phyloP scores from a whole-genome alignment of 2,888 invertebrate genomes.

The Lypha dubia region DNA sequence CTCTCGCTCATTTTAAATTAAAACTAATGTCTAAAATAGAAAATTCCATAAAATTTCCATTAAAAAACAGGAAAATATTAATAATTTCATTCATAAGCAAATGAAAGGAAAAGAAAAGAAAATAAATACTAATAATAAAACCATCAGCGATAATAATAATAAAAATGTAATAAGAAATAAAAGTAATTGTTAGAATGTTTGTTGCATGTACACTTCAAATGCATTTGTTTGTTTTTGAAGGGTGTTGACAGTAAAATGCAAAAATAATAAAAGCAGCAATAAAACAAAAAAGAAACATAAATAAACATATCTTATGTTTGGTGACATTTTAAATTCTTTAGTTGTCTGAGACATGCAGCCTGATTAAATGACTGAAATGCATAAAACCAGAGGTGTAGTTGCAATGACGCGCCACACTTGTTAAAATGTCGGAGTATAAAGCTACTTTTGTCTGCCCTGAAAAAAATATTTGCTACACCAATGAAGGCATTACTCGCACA shows the following conservation, averaged over 20 bases:
- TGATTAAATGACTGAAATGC: slow-evolving; percentile 14
- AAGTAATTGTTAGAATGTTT: slow-evolving; percentile 19
- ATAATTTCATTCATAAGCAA: slow-evolving; percentile 3
- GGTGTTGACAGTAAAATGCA: slow-evolving; percentile 61
- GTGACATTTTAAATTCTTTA: slow-evolving; percentile 57
- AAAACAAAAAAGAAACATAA: background rate
- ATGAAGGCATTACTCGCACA: background rate
- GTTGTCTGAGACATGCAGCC: slow-evolving; percentile 25
- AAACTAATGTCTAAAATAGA: background rate
- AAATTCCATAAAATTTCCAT: slow-evolving; percentile 36
- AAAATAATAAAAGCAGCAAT: slow-evolving; percentile 21
- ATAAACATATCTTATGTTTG: slow-evolving; percentile 39
- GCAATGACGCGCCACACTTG: background rate
- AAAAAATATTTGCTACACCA: background rate
- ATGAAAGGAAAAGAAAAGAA: slow-evolving; percentile 11
- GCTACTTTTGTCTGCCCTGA: background rate
- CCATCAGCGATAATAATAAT: slow-evolving; percentile 17
- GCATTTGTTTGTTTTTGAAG: slow-evolving; percentile 37
- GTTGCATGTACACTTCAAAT: slow-evolving; percentile 21
- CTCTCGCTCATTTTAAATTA: too few relatives aligned
- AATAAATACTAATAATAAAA: slow-evolving; percentile 40
- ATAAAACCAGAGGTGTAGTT: background rate
- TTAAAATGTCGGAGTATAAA: background rate
- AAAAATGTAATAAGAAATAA: slow-evolving; percentile 29
- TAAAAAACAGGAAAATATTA: slow-evolving; percentile 23